These are phyloP conservation scores for Atractosteus spatula DNA, from an alignment of 2,113 vertebrate species.

Conservation along the genomic window DNA sequence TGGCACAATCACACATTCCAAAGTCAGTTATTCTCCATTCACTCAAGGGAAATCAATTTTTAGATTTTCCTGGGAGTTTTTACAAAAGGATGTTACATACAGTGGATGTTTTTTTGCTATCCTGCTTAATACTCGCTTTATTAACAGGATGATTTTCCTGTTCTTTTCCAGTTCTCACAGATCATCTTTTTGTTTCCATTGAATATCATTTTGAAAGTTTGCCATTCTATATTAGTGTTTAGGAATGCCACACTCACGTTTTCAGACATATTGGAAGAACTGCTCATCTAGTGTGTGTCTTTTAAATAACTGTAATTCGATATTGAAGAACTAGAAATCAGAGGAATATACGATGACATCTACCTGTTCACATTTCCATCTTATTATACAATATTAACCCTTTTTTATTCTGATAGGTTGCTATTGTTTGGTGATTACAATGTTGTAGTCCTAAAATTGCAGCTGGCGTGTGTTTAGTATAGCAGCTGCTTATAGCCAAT, in stretches of 20 bases:
- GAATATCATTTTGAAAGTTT: no score
- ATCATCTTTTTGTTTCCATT: no score
- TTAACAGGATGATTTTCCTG: slow-evolving; percentile 24
- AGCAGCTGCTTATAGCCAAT: no score
- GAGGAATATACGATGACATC: neutral
- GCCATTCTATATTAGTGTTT: no score
- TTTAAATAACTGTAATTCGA: no score
- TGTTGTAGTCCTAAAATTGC: no score
- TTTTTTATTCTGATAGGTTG: neutral
- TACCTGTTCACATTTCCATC: slow-evolving; percentile 1
- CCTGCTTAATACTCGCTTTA: slow-evolving; percentile 31
- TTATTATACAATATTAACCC: neutral
- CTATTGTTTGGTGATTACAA: no score
- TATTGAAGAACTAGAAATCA: no score
- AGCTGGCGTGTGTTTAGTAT: no score
- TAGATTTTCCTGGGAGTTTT: slow-evolving; percentile 39
- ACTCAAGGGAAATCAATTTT: slow-evolving; percentile 43
- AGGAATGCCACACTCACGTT: no score
- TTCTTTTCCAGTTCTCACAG: neutral
- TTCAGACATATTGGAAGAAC: no score
- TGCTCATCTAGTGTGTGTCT: no score
- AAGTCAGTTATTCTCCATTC: slow-evolving; percentile 57
- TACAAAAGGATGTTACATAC: slow-evolving; percentile 10
- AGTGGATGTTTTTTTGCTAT: slow-evolving; percentile 32
- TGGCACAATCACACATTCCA: slow-evolving; percentile 31